Percentiles rank a stretch among this genome's conserved stretches.
Evolutionary conservation across 2,888 invertebrate species (phyloP).

Genomic region (Drosophila nigricruria): DNA sequence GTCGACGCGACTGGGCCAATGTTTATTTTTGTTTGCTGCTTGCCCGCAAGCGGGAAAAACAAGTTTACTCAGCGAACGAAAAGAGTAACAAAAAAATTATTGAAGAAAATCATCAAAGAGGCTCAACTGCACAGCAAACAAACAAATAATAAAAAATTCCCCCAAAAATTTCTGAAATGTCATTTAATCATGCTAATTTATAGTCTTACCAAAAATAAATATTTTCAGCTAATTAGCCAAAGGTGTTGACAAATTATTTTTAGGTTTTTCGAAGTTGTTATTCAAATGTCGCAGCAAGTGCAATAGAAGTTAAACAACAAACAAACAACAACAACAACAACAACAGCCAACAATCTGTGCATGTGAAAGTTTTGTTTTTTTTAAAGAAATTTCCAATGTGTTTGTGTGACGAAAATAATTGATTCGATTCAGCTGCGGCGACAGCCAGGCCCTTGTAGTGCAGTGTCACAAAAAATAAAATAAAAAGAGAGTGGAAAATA

Average conservation of each 20-base stretch:
- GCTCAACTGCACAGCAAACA: conserved; percentile 27
- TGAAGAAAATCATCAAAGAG: conserved; percentile 44
- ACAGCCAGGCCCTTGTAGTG: conserved; percentile 15
- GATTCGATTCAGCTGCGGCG: conserved; percentile 35
- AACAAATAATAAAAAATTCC: conserved; percentile 10
- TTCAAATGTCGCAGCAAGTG: conserved; percentile 55
- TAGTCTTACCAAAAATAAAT: conserved; percentile 17
- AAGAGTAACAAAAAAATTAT: conserved; percentile 53
- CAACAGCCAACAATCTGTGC: conserved; percentile 34
- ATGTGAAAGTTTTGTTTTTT: conserved; percentile 67
- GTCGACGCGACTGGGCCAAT: conserved; percentile 49
- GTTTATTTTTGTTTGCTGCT: conserved; percentile 68
- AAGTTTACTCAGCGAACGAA: conserved; percentile 60
- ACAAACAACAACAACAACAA: conserved; percentile 36
- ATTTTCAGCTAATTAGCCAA: conserved; percentile 51
- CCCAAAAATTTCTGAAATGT: conserved; percentile 11
- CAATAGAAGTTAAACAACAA: conserved; percentile 24
- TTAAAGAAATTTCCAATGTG: conserved; percentile 36
- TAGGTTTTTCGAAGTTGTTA: conserved; percentile 42
- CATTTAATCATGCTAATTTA: conserved; percentile 42
- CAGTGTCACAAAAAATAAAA: conserved; percentile 30
- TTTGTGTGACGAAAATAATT: conserved; percentile 67
- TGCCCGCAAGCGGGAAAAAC: conserved; percentile 70
- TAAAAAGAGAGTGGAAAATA: conserved; percentile 50
- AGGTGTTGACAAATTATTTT: conserved; percentile 23